Evolutionary conservation across 2,797 vertebrate genomes (phyloP).

Genomic region (Sebastes hubbsi): DNA sequence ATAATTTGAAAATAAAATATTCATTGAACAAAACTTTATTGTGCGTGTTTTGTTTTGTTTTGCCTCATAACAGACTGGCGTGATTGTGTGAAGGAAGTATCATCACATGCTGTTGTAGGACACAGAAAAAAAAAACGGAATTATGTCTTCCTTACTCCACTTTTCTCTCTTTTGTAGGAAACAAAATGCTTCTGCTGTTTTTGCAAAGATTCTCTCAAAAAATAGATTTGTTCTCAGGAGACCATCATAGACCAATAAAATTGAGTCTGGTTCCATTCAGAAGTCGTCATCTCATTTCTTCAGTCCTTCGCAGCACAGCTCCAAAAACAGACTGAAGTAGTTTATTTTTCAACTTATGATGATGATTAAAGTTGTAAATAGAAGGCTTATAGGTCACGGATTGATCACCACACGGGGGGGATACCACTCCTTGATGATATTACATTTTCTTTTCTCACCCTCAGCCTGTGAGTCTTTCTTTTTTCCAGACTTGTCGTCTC

Average conservation of each 20-base stretch:
- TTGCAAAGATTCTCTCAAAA: background rate
- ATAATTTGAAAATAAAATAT: slow-evolving; percentile 9
- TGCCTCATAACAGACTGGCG: background rate
- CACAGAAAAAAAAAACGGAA: background rate
- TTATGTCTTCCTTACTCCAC: background rate
- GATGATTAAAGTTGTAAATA: background rate
- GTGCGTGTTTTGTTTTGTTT: background rate
- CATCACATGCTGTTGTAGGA: background rate
- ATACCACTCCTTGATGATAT: background rate
- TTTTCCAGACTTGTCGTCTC: background rate
- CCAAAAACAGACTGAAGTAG: background rate
- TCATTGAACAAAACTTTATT: background rate
- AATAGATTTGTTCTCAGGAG: background rate
- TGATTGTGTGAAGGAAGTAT: background rate
- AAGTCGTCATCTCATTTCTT: background rate
- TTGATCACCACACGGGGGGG: background rate
- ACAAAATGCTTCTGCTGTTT: background rate
- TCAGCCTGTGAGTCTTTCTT: background rate
- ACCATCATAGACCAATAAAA: background rate
- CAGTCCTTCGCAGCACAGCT: background rate
- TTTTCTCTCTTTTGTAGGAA: background rate
- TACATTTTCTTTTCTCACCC: background rate
- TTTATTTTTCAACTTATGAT: background rate
- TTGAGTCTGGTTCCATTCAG: background rate
- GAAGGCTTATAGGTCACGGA: background rate